These are phyloP conservation scores for Anagrus nilaparvatae DNA, from an alignment of 1,140 invertebrate species.

Conservation along the genomic window DNA sequence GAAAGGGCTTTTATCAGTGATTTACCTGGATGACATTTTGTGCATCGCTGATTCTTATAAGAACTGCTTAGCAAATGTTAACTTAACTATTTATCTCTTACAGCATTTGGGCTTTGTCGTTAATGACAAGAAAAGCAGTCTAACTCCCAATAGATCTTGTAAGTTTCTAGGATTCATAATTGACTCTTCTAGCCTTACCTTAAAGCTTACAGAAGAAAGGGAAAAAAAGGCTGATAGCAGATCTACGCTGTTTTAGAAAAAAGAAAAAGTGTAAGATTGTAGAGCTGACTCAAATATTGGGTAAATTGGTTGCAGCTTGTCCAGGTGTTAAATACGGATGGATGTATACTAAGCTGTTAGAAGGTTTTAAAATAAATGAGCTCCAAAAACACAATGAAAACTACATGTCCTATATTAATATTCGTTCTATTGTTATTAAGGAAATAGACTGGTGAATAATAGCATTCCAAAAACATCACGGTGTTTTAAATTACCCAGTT, in stretches of 20 bases:
- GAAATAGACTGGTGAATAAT: conserved; percentile 4
- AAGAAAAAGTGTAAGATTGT: conserved; percentile 3
- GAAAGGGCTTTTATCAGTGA: conserved; percentile 5
- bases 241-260: background rate
- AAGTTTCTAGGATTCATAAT: conserved; percentile 13
- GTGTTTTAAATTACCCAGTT: background rate
- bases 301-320: conserved; percentile 1
- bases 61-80: conserved; percentile 2
- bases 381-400: background rate
- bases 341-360: background rate
- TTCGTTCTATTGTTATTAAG: background rate
- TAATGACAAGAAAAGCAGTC: conserved; percentile 1
- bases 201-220: conserved; percentile 3
- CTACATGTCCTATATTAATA: background rate
- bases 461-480: background rate
- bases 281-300: conserved; percentile 6
- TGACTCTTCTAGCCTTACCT: background rate
- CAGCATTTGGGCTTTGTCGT: conserved; percentile 9
- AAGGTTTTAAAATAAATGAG: background rate
- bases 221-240: background rate
- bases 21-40: conserved; percentile 12
- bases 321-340: background rate
- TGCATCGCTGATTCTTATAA: background rate
- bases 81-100: background rate
- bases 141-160: background rate